Conservation (phyloP, 2,797 vertebrate species). For the Cynodonichthys magdalenae region DNA sequence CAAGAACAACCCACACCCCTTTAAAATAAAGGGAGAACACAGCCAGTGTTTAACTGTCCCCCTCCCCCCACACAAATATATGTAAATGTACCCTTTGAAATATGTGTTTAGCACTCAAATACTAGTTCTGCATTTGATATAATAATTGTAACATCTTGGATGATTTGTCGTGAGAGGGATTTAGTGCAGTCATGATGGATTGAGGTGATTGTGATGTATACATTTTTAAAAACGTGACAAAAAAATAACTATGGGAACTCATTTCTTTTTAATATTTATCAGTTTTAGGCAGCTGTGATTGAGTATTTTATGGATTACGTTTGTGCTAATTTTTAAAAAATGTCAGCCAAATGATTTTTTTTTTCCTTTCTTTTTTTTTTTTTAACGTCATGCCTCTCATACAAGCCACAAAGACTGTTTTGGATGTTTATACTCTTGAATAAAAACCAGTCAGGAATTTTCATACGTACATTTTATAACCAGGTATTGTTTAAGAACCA, state of each 20-base stretch:
- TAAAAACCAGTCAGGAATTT: constrained; percentile 79
- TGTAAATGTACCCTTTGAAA: constrained; percentile 75
- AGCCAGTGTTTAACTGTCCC: constrained; percentile 62
- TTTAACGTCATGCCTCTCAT: constrained; percentile 60
- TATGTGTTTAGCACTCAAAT: constrained; percentile 76
- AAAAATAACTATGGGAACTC: constrained; percentile 53
- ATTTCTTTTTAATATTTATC: constrained; percentile 61
- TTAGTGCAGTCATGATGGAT: constrained; percentile 67
- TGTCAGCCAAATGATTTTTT: constrained; percentile 53
- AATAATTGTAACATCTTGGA: constrained; percentile 72
- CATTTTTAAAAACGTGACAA: constrained; percentile 60
- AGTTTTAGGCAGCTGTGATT: constrained; percentile 76
- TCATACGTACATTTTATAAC: constrained; percentile 79
- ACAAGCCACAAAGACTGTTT: constrained; percentile 76
- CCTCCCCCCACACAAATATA: constrained; percentile 56
- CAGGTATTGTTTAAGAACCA: constrained; percentile 70
- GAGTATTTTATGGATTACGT: constrained; percentile 61
- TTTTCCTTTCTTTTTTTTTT: constrained; percentile 6
- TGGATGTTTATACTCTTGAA: constrained; percentile 81
- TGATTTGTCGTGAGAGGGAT: constrained; percentile 71
- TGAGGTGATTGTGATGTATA: constrained; percentile 73
- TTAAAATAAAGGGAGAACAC: constrained; percentile 28
- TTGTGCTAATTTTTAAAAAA: constrained; percentile 48
- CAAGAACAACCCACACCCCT: constrained; percentile 21
- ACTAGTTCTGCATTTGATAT: constrained; percentile 79